Evolutionary conservation across 30 jellyfish, hydroid and myxozoan species (phyloP), one percentile per base, ranked within the genome.

Genomic region (Pelagia noctiluca): DNA sequence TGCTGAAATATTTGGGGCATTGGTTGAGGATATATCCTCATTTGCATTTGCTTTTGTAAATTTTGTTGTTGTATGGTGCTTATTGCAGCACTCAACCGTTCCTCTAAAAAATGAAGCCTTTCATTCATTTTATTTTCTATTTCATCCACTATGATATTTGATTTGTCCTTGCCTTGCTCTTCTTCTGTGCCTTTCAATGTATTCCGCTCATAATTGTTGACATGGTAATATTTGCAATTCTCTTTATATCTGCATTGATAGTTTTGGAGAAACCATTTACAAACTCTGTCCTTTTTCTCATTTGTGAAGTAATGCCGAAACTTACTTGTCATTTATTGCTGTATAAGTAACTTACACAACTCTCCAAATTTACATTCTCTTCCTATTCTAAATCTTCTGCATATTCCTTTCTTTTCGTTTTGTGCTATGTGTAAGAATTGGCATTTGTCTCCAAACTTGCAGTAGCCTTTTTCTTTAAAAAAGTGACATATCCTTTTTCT

Each of bases 51-150:
- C 16, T 16, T 42, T 16, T 42, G 57, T 16, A 42, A 42, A 5
- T 42, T 8, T 42, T 42, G 57, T 42, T 42, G 57, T 16, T 42
- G 57, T 16, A 42, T 42, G 57, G 57, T 42, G 57, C 16, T 42
- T 42, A 42, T 42, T 5, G 57, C 57, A 5, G 57, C 57, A 42
- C 12, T 42, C 57, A 42, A 42, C 16, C 57, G 57, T 42, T 42
- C 57, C 57, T 42, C 57, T 42, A 42, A 42, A 42, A 42, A 42
- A 42, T 42, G 57, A 42, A 42, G 57, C 57, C 57, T 42, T 42
- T 42, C 57, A 42, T 42, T 42, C 57, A 42, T 42, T 42, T 42
- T 8, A 16, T 42, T 42, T 5, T 42, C 16, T 42, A 42, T 42
- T 42, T 42, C 12, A 42, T 42, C 57, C 16, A 42, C 57, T 42